A percentile compares a stretch with the other conserved stretches of the same genome.
Evolutionary conservation across 2,888 invertebrate species (phyloP).

Genomic region (Drosophila mulleri): DNA sequence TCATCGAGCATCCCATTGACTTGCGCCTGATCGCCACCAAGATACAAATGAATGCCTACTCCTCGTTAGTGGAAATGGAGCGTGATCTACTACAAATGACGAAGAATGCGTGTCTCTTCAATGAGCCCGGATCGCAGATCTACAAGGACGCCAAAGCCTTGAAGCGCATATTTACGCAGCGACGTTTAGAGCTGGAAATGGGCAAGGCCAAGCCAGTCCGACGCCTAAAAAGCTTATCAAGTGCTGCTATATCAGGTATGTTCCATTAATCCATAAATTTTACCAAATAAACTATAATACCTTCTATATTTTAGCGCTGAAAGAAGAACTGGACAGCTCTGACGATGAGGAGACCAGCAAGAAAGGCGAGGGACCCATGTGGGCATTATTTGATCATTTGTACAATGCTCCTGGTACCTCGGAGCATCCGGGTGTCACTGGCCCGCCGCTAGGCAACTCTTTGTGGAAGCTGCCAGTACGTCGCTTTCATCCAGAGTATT

Average conservation of each 20-base stretch:
- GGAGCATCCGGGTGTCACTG: slow-evolving; percentile 86
- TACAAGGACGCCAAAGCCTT: slow-evolving; percentile 97
- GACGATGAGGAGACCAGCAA: slow-evolving; percentile 88
- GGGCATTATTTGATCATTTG: slow-evolving; percentile 95
- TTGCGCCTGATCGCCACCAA: slow-evolving; percentile 96
- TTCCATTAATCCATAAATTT: neutral
- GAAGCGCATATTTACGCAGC: slow-evolving; percentile 89
- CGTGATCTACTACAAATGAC: slow-evolving; percentile 95
- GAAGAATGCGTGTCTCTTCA: slow-evolving; percentile 97
- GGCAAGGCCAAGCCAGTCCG: slow-evolving; percentile 86
- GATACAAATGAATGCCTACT: slow-evolving; percentile 94
- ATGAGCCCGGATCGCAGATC: slow-evolving; percentile 98
- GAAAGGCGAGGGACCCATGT: slow-evolving; percentile 91
- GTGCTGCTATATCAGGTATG: slow-evolving; percentile 77
- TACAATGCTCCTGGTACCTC: slow-evolving; percentile 88
- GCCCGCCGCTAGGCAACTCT: slow-evolving; percentile 94
- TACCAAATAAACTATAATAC: neutral
- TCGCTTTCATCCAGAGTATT: slow-evolving; percentile 98
- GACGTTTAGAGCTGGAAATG: slow-evolving; percentile 90
- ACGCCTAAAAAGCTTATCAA: slow-evolving; percentile 69
- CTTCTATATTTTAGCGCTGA: slow-evolving; percentile 81
- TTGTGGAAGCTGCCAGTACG: slow-evolving; percentile 97
- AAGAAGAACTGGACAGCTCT: slow-evolving; percentile 87
- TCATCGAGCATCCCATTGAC: slow-evolving; percentile 97
- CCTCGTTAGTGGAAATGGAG: slow-evolving; percentile 92